Base-by-base conservation (phyloP, 2,797 vertebrate species). In the Adrianichthys oophorus region DNA sequence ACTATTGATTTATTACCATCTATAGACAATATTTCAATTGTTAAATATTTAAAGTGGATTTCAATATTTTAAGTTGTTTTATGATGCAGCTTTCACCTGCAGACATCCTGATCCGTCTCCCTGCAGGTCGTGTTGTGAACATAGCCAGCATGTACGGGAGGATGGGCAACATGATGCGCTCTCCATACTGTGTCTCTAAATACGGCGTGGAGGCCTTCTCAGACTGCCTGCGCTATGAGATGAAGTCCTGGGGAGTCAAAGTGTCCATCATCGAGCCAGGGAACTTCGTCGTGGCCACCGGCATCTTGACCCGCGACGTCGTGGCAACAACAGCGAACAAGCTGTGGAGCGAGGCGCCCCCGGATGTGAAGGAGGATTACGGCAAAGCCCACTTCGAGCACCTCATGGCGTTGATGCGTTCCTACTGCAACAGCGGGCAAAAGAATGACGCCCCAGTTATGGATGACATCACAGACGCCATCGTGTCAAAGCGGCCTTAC, bases 161-260 rank as follows among this genome's bases (percentile, higher is more conserved):
- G 67, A 94, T 95, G 91, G 91, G 51, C 16, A 92, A 89, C 4
- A 59, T 85, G 0, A 65, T 92, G 69, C 90, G 92, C 2, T 96
- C 94, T 0, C 80, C 92, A 0, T 95, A 95, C 79, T 95, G 94
- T 0, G 7, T 96, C 24, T 94, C 95, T 4, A 95, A 95, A 79
- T 93, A 90, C 1, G 95, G 91, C 1, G 85, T 96, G 59, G 92
- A 95, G 43, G 94, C 90, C 0, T 97, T 96, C 53, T 95, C 94
- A 0, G 94, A 95, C 78, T 97, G 95, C 83, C 91, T 97, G 6
- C 79, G 94, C 68, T 93, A 95, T 23, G 95, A 96, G 83, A 95
- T 96, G 94, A 94, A 93, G 78, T 53, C 74, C 56, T 95, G 94
- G 95, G 94, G 93, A 0, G 94, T 96, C 0, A 92, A 90, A 3